These are phyloP conservation scores for Donacobius atricapilla DNA, from an alignment of 2,113 vertebrate species.

Conservation along the genomic window DNA sequence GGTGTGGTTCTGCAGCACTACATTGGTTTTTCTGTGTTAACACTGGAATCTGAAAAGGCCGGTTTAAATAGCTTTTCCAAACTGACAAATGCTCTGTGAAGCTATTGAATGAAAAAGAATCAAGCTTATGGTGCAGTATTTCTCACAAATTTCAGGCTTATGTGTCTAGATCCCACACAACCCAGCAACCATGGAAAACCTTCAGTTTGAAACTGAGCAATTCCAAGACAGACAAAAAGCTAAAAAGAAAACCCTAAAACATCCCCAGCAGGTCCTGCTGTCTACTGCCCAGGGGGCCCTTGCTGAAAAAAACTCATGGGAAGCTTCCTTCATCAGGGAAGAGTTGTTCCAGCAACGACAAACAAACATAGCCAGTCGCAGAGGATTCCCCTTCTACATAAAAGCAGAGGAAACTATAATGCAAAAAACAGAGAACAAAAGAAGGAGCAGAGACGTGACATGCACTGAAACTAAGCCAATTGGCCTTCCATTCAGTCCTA, in stretches of 20 bases:
- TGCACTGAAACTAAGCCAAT: background rate
- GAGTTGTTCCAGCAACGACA: background rate
- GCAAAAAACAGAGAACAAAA: background rate
- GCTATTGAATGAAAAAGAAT: background rate
- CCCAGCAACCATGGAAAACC: background rate
- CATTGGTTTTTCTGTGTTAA: background rate
- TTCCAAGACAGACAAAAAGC: background rate
- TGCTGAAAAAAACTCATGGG: background rate
- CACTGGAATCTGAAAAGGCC: background rate
- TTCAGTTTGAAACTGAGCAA: background rate
- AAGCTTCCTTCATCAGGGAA: background rate
- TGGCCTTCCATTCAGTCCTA: background rate
- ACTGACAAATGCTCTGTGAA: background rate
- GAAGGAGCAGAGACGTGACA: background rate
- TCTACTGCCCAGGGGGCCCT: background rate
- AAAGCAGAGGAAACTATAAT: background rate
- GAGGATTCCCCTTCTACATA: background rate
- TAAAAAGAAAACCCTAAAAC: background rate
- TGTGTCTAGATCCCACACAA: background rate
- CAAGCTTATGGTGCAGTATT: background rate
- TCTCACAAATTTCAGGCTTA: background rate
- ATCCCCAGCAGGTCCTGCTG: background rate
- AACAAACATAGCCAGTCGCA: background rate
- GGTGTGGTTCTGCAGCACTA: background rate
- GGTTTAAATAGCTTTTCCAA: background rate